Base-by-base conservation (phyloP, 2,113 vertebrate genomes). In the Ia io region DNA sequence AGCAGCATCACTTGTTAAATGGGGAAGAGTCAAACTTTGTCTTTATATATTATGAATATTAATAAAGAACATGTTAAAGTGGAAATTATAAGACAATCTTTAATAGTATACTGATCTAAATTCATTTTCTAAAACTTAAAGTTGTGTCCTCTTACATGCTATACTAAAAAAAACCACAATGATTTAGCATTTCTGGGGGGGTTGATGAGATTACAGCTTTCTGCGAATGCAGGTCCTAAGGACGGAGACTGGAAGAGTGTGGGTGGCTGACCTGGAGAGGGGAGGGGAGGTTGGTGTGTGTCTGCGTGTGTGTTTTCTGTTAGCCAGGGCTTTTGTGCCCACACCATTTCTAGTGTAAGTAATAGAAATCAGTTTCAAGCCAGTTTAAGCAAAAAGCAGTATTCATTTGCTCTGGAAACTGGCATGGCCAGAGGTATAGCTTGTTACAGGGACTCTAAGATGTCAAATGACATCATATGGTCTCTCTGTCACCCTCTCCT, bases 1-100 rank as follows among this genome's bases (percentile, higher is more conserved):
- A 90, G 71, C 91, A 96, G 82, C 76, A 95, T 96, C 93, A 94
- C 30, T 96, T 96, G 82, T 92, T 96, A 96, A 95, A 93, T 65
- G 49, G 69, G 95, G 71, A 86, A 80, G 88, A 95, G 89, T 93
- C 89, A 94, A 94, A 91, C 78, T 92, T 92, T 93, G 51, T 95
- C 78, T 53, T 92, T 84, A 78, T 74, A 74, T 96, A 90, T 95
- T 94, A 94, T 91, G 85, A 91, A 73, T 92, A 88, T 88, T 92
- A 95, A 67, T 95, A 93, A 95, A 84, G 70, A 90, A 78, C 69
- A 95, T 44, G 88, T 88, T 96, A 91, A 96, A 96, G 49, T 95
- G 82, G 85, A 90, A 95, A 92, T 95, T 88, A 93, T 92, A 94
- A 88, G 87, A 82, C 40, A 63, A 78, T 94, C 69, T 94, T 96